A percentile compares a stretch with the other conserved stretches of the same genome.
Evolutionary conservation across 2,113 vertebrate genomes (phyloP).

Genomic region (Mobula birostris): DNA sequence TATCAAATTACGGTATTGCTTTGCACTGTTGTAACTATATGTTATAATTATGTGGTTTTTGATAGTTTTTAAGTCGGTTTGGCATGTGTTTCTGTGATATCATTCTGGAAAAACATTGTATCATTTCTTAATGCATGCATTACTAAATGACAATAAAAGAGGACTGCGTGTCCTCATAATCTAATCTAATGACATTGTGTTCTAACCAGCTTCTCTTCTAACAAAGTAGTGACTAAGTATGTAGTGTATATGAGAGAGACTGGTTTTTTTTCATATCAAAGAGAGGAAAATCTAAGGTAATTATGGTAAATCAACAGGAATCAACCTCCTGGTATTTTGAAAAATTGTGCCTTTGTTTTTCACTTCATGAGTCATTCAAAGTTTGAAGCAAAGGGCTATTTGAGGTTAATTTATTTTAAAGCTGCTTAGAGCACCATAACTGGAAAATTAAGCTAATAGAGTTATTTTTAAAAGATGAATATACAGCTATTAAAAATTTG

Average conservation of each 20-base stretch:
- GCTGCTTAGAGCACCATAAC: background rate
- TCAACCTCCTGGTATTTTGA: background rate
- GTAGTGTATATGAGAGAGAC: background rate
- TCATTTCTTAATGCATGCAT: too few species aligned
- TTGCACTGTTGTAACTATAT: too few species aligned
- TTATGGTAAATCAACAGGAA: constrained; percentile 17
- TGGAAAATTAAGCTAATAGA: background rate
- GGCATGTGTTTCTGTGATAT: too few species aligned
- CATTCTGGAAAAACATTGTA: too few species aligned
- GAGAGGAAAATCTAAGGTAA: background rate
- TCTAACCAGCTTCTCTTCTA: background rate
- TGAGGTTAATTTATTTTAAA: background rate
- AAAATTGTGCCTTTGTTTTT: constrained; percentile 3
- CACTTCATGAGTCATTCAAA: constrained; percentile 9
- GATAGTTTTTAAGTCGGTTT: too few species aligned
- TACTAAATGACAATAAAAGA: too few species aligned
- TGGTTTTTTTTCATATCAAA: background rate
- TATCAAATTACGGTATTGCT: too few species aligned
- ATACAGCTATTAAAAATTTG: background rate
- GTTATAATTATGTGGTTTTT: too few species aligned
- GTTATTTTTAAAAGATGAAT: background rate
- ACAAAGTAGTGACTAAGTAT: background rate
- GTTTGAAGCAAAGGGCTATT: background rate
- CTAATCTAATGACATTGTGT: background rate
- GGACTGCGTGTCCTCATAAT: too few species aligned